Evolutionary conservation across 2,888 invertebrate genomes (phyloP), one percentile per base, ranked within the genome.

Genomic region (Watsonalla cultraria): DNA sequence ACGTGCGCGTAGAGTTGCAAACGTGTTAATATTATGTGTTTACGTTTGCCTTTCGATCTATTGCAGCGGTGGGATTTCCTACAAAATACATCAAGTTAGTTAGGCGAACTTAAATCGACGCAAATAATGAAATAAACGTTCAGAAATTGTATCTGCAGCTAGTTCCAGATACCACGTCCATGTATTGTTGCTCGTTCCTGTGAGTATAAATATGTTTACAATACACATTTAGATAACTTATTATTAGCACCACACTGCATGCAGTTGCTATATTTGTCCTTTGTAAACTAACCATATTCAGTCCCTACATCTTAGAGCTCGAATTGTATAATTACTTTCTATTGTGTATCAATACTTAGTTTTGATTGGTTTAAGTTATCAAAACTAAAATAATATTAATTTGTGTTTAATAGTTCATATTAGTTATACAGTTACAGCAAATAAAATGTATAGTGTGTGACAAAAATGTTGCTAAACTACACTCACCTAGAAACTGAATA

Each of bases 151-250:
- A 70, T 71, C 69, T 64, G 65, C 67, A 69, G 65, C 63, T 66
- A 63, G 76, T 74, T 70, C 76, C 76, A 70, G 73, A 77, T 69
- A 70, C 70, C 73, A 82, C 84, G 83, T 89, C 90, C 86, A 91
- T 91, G 91, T 91, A 91, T 88, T 91, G 91, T 90, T 91, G 91
- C 76, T 91, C 91, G 60, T 88, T 91, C 72, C 88, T 91, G 91
- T 91, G 74, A 91, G 91, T 91, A 45, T 55, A n/a, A 37, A 46
- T 9, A 37, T 37, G 9, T 11, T 5, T 42, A 42, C 11, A 42
- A 11, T 42, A 42, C 11, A 42, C 11, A 11, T 42, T 42, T 42
- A 11, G 42, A 11, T 42, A 42, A 42, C 42, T 42, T 42, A 11
- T 42, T 42, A 42, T 42, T 42, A 42, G 42, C 42, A 57, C 51